Conservation (phyloP, 1,140 invertebrate genomes). For the Procambarus clarkii region DNA sequence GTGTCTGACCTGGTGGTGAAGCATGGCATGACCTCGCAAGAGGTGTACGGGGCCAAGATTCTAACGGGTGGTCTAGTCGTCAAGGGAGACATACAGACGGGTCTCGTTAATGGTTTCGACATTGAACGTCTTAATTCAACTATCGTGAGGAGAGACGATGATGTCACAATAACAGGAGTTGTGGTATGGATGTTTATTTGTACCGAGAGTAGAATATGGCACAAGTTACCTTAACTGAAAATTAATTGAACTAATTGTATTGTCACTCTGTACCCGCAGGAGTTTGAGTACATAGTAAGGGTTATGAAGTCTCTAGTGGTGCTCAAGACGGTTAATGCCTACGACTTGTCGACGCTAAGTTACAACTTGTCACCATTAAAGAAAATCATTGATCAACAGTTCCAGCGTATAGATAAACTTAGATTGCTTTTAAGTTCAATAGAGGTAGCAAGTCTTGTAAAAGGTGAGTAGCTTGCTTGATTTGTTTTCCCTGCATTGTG, state of each 20-base stretch:
- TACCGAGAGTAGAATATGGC: not conserved
- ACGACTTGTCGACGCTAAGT: not conserved
- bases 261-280: not conserved
- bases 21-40: constrained; percentile 7
- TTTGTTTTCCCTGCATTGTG: not conserved
- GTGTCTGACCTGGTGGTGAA: constrained; percentile 31
- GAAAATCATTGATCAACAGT: not conserved
- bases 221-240: not conserved
- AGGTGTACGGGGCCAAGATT: constrained; percentile 18
- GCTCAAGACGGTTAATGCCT: not conserved
- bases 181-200: not conserved
- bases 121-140: constrained; percentile 23
- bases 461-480: not conserved
- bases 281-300: not conserved
- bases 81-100: not conserved
- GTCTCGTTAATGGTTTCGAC: constrained; percentile 31
- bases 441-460: not conserved
- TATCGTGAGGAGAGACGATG: constrained; percentile 19
- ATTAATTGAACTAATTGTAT: no score
- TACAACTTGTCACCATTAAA: not conserved
- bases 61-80: constrained; percentile 33
- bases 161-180: not conserved
- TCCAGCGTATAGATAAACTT: not conserved
- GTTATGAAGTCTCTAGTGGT: not conserved
- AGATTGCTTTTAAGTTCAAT: not conserved